Percentiles rank a stretch among this genome's conserved stretches.
These are phyloP conservation scores for Leucopsar rothschildi DNA, from an alignment of 2,113 vertebrate species.

Conservation along the genomic window DNA sequence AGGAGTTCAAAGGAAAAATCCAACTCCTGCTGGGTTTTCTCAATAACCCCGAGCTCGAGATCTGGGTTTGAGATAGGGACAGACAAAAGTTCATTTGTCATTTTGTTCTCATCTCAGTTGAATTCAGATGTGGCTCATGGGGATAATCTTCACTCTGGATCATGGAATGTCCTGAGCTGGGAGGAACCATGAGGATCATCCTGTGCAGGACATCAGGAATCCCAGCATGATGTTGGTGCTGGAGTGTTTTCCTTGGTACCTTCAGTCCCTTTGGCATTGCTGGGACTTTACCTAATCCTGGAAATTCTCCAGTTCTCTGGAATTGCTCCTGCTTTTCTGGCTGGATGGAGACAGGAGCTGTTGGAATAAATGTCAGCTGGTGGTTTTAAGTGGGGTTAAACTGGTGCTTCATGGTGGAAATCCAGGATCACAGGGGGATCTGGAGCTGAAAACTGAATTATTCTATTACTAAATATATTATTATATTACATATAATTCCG, in stretches of 20 bases:
- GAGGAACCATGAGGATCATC: background rate
- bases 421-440: background rate
- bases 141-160: background rate
- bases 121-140: background rate
- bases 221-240: background rate
- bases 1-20: background rate
- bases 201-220: background rate
- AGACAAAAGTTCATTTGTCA: background rate
- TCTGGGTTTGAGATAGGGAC: background rate
- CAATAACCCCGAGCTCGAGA: background rate
- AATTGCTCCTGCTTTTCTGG: background rate
- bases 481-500: accelerated
- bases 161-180: background rate
- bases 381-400: background rate
- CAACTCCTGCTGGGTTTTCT: background rate
- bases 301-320: background rate
- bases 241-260: background rate
- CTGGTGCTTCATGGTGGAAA: background rate
- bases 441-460: background rate
- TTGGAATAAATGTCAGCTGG: background rate
- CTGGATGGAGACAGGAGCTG: background rate
- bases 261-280: background rate
- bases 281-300: background rate
- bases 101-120: background rate
- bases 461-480: background rate